Conservation (phyloP, 2,888 invertebrate species). For the Coronaproctus castanopsis region DNA sequence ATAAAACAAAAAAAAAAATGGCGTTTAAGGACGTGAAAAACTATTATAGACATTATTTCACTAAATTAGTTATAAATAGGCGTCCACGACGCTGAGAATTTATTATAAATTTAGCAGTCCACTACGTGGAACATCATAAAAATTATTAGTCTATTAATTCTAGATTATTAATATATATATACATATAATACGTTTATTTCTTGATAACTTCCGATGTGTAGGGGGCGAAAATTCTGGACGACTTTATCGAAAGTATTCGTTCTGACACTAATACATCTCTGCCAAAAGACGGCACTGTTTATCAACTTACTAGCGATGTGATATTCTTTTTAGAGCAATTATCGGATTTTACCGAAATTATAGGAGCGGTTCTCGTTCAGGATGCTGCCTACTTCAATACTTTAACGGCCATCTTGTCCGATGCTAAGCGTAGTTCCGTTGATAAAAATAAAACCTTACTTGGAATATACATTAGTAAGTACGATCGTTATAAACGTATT, state of each 20-base stretch:
- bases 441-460: constrained; percentile 32
- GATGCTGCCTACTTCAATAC: constrained; percentile 36
- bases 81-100: too few species aligned
- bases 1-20: too few species aligned
- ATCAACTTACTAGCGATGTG: constrained; percentile 85
- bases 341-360: constrained; percentile 52
- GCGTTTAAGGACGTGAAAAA: too few species aligned
- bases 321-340: constrained; percentile 79
- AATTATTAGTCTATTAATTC: too few species aligned
- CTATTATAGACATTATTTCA: too few species aligned
- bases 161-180: not conserved
- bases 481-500: not conserved
- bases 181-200: not conserved
- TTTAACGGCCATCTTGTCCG: constrained; percentile 22
- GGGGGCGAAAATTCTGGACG: constrained; percentile 78
- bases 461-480: constrained; percentile 63
- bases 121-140: too few species aligned
- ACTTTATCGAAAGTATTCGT: constrained; percentile 74
- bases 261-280: constrained; percentile 56
- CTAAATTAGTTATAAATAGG: too few species aligned
- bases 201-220: constrained; percentile 26
- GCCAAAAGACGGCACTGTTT: constrained; percentile 94
- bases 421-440: constrained; percentile 30
- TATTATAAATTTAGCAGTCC: too few species aligned
- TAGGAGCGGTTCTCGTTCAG: constrained; percentile 39